Evolutionary conservation across 2,888 invertebrate species (phyloP).

Genomic region (Drosophila phalerata): DNA sequence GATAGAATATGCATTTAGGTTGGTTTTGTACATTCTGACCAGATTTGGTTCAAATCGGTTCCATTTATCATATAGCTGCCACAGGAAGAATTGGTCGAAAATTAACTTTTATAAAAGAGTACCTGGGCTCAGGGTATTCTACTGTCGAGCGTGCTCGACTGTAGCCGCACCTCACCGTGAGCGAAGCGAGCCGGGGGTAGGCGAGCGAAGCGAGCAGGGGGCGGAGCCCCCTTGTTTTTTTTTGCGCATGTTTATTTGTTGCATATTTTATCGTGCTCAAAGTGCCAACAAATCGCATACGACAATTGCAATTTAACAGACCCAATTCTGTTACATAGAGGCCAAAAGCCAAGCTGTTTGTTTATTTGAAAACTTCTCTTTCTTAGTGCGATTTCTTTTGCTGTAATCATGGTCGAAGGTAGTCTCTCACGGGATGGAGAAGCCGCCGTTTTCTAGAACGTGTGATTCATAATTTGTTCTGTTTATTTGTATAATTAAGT

Average conservation of each 20-base stretch:
- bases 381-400: neutral
- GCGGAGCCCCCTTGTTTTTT: too few species aligned
- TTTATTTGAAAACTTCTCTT: neutral
- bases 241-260: slow-evolving; percentile 67
- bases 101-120: too few species aligned
- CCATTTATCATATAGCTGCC: too few species aligned
- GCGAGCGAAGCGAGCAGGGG: too few species aligned
- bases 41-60: too few species aligned
- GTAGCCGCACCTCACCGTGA: too few species aligned
- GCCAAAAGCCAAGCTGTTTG: slow-evolving; percentile 2
- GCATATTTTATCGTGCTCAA: slow-evolving; percentile 59
- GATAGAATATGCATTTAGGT: too few species aligned
- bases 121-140: too few species aligned
- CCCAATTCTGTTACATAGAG: neutral
- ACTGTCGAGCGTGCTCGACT: too few species aligned
- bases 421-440: neutral
- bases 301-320: slow-evolving; percentile 50
- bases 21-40: too few species aligned
- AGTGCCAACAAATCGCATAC: slow-evolving; percentile 61
- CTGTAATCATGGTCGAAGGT: neutral
- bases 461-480: slow-evolving; percentile 48
- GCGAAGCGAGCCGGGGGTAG: too few species aligned
- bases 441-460: slow-evolving; percentile 15
- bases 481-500: slow-evolving; percentile 45
- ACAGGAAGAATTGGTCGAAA: too few species aligned